These are phyloP conservation scores for Hetaerina americana DNA, from an alignment of 1,140 invertebrate species.

Conservation along the genomic window DNA sequence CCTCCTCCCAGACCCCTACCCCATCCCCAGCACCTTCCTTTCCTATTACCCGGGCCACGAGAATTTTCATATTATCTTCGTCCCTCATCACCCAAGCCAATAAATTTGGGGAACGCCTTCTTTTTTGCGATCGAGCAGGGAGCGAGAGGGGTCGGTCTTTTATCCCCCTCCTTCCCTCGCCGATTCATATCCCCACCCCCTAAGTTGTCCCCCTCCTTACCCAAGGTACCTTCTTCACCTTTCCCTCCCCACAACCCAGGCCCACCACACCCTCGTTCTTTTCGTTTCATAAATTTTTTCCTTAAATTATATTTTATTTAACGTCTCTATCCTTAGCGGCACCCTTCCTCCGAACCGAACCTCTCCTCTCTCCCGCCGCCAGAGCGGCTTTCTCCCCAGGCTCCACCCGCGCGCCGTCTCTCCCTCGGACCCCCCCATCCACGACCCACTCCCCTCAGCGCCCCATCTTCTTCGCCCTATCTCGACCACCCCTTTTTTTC, in stretches of 20 bases:
- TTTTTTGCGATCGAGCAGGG: background rate
- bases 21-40: background rate
- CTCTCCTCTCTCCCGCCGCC: background rate
- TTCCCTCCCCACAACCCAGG: background rate
- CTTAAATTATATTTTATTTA: too few relatives aligned
- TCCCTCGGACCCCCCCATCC: too few relatives aligned
- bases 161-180: too few relatives aligned
- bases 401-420: too few relatives aligned
- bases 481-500: too few relatives aligned
- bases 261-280: background rate
- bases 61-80: background rate
- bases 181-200: too few relatives aligned
- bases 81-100: background rate
- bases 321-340: background rate
- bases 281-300: too few relatives aligned
- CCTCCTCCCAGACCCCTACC: background rate
- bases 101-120: background rate
- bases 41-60: background rate
- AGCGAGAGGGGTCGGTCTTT: too few relatives aligned
- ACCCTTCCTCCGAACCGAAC: background rate
- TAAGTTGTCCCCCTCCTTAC: too few relatives aligned
- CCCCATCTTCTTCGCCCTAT: too few relatives aligned
- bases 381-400: background rate
- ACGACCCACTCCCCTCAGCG: too few relatives aligned
- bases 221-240: too few relatives aligned